Evolutionary conservation across 2,888 invertebrate species (phyloP).

Genomic region (Rapana venosa): DNA sequence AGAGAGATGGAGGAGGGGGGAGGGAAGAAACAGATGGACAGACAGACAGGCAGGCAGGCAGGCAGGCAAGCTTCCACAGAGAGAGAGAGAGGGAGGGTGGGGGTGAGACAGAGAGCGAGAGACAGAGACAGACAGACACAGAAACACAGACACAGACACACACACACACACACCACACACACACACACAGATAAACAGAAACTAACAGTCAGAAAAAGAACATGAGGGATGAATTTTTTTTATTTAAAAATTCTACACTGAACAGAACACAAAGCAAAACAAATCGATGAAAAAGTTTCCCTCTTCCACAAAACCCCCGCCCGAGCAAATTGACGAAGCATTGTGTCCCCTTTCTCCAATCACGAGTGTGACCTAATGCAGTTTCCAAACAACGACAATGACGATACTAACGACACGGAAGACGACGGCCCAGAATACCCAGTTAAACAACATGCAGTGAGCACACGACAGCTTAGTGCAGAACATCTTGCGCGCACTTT

Average conservation of each 20-base stretch:
- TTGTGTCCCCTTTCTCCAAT: too few species aligned
- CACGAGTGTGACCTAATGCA: too few species aligned
- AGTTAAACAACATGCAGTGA: too few species aligned
- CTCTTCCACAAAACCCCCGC: too few species aligned
- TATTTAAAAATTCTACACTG: not conserved
- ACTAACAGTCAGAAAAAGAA: not conserved
- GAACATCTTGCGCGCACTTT: too few species aligned
- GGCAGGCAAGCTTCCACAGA: not conserved
- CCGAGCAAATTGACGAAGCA: too few species aligned
- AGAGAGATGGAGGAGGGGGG: not conserved
- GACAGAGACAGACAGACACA: slow-evolving; percentile 32
- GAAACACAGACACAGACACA: not conserved
- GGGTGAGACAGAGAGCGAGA: not conserved
- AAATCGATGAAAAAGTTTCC: not conserved
- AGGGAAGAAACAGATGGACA: not conserved
- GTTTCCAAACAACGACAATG: too few species aligned
- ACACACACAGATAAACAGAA: not conserved
- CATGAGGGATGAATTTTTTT: not conserved
- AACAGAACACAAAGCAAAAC: not conserved
- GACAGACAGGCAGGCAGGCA: too few species aligned
- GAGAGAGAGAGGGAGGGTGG: not conserved
- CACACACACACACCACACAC: not conserved
- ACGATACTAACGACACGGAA: too few species aligned
- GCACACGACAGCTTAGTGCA: too few species aligned
- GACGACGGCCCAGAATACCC: too few species aligned